Base-by-base conservation (phyloP, 2,888 invertebrate genomes). In the Catocala nupta region DNA sequence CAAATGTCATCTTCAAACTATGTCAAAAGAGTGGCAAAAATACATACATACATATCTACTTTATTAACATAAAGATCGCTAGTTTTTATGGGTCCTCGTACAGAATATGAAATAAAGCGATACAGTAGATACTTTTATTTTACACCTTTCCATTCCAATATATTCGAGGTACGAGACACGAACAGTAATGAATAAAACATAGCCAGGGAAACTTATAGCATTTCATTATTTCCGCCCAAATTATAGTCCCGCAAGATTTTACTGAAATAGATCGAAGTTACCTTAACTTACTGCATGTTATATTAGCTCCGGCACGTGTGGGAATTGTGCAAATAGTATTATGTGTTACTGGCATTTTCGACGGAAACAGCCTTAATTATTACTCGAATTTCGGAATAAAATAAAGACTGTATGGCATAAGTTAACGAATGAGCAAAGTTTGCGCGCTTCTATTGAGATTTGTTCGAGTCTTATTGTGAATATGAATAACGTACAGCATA, bases 191-290 rank as follows among this genome's bases (percentile, higher is more conserved):
- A 88, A 88, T 87, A 85, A 87, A 82, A 85, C 75, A 86, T 84
- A 55, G 13, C 59, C 63, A 65, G 54, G 69, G 9, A 77, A 85
- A 87, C 73, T 84, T 82, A 80, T 73, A 83, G 51, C 61, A 80
- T 86, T 88, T 88, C 85, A 88, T 88, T 89, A 88, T 85, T 84
- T 85, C 79, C 71, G 68, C 67, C 77, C 82, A 88, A 85, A 88
- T 85, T 85, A 78, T 78, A 72, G 75, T 84, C 87, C 81, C 85
- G 9, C n/a, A 60, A 79, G 86, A 77, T 63, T 71, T 54, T 54
- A 44, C 49, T 57, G 72, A 71, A 80, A 82, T 80, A 81, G 81
- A 84, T 84, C 79, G 81, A 80, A 81, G 78, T 81, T 78, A 75
- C 78, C 73, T 75, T 73, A 81, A 75, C 77, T 82, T 77, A 55